phyloP scores from a whole-genome alignment of 2,888 invertebrate species.

The Harpagoxenus sublaevis region DNA sequence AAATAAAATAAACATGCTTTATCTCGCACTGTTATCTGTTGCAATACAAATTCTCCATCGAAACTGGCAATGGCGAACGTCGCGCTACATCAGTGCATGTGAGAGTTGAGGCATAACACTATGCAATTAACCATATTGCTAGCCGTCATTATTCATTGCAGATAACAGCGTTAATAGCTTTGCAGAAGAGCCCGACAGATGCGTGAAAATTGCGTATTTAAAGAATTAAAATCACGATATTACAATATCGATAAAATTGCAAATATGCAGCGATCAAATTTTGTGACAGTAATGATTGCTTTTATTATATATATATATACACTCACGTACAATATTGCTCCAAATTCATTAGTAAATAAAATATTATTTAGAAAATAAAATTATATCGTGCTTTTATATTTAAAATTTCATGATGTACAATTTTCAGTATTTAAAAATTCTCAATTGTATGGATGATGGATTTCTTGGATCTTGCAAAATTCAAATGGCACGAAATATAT shows the following conservation, averaged over 20 bases:
- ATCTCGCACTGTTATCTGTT: not conserved
- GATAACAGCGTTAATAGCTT: slow-evolving; percentile 1
- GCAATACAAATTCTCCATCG: not conserved
- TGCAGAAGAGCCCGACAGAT: not conserved
- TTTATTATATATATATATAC: slow-evolving; percentile 1
- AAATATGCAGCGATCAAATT: slow-evolving; percentile 5
- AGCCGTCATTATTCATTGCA: slow-evolving; percentile 37
- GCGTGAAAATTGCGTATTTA: slow-evolving; percentile 5
- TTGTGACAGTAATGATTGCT: not conserved
- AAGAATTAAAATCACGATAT: not conserved
- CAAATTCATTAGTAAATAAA: slow-evolving; percentile 6
- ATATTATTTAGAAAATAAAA: not conserved
- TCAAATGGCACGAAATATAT: not conserved
- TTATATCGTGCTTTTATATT: not conserved
- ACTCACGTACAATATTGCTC: not conserved
- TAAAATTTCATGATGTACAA: not conserved
- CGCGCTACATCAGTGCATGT: not conserved
- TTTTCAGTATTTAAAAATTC: not conserved
- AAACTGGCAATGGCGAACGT: slow-evolving; percentile 1
- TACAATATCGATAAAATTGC: slow-evolving; percentile 11
- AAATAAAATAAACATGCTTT: slow-evolving; percentile 27
- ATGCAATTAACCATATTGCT: slow-evolving; percentile 34
- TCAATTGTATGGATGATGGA: not conserved
- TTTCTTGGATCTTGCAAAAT: not conserved
- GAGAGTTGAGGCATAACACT: slow-evolving; percentile 24